Base-by-base conservation (phyloP, 2,888 invertebrate species). In the Acleris laterana region DNA sequence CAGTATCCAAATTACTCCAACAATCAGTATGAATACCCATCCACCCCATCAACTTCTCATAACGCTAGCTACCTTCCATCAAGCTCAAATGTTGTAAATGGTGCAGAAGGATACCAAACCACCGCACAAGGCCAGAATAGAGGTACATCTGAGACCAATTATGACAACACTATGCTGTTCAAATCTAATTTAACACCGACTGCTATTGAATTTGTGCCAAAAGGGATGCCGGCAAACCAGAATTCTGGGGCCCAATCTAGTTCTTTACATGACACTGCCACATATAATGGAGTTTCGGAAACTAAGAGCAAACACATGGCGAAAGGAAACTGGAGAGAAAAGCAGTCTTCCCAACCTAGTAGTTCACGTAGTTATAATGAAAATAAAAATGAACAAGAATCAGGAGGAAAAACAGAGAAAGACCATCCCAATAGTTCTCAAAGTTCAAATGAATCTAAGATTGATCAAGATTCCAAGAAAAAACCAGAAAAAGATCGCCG, bases 151-250 rank as follows among this genome's bases (percentile, higher is more conserved):
- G 68, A 80, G 48, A 78, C 70, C 75, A 72, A 75, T 53, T 86
- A 81, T 70, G 70, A 81, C 51, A 87, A 82, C 78, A 85, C 88
- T 59, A 75, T 89, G 74, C 83, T 88, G 69, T 80, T 85, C 59
- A 89, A 88, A 71, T 94, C 94, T 46, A 94, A 92, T 73, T 84
- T 94, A 50, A 94, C 94, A 63, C 85, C 94, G 16, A 94, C 93
- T 52, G 94, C 94, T 20, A 91, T 85, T 68, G 94, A 94, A 81
- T 94, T 94, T 88, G 89, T 94, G 71, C 94, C 94, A 65, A 94
- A 93, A 80, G 74, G 77, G 72, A 75, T 81, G 55, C 68, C 74
- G 46, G 70, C 74, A 58, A 80, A 74, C 71, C 75, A 78, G 71
- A 75, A 81, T 62, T 72, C 75, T 60, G 83, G 80, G 71, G 76